Conservation (phyloP, 2,888 invertebrate species). For the Xylota sylvarum region DNA sequence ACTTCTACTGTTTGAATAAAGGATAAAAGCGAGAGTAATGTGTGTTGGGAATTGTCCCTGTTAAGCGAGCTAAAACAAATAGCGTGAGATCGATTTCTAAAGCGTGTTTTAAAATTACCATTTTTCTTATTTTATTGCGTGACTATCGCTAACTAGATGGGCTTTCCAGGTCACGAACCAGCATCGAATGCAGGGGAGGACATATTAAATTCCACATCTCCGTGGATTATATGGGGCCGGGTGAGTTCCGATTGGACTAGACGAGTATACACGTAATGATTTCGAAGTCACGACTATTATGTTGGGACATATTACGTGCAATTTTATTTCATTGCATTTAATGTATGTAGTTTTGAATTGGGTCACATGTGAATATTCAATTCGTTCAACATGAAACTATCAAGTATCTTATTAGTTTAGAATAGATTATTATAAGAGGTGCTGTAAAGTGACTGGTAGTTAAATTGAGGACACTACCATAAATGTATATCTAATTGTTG, state of each 20-base stretch:
- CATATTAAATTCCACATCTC: constrained; percentile 35
- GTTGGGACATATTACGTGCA: constrained; percentile 4
- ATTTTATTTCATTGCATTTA: constrained; percentile 11
- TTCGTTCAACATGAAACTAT: neutral
- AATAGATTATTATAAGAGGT: neutral
- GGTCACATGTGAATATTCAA: constrained; percentile 1
- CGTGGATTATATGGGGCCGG: constrained; percentile 5
- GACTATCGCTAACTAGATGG: constrained; percentile 40
- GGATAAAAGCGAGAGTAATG: constrained; percentile 5
- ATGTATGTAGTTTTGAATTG: neutral
- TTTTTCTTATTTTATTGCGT: constrained; percentile 48
- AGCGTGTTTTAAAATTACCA: constrained; percentile 11
- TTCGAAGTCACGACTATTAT: constrained; percentile 53
- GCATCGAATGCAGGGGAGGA: constrained; percentile 9
- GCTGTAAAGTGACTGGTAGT: neutral
- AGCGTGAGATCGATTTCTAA: constrained; percentile 33
- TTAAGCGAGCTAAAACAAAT: neutral
- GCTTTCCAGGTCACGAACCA: constrained; percentile 40
- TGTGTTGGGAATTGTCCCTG: neutral
- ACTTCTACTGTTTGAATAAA: constrained; percentile 6
- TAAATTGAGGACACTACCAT: too few species aligned
- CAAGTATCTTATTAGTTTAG: neutral
- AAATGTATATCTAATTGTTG: too few species aligned
- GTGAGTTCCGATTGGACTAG: constrained; percentile 21
- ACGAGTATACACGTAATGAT: constrained; percentile 50